Evolutionary conservation across 2,888 invertebrate species (phyloP), one percentile per base, ranked within the genome.

Genomic region (Athrips mouffetella): DNA sequence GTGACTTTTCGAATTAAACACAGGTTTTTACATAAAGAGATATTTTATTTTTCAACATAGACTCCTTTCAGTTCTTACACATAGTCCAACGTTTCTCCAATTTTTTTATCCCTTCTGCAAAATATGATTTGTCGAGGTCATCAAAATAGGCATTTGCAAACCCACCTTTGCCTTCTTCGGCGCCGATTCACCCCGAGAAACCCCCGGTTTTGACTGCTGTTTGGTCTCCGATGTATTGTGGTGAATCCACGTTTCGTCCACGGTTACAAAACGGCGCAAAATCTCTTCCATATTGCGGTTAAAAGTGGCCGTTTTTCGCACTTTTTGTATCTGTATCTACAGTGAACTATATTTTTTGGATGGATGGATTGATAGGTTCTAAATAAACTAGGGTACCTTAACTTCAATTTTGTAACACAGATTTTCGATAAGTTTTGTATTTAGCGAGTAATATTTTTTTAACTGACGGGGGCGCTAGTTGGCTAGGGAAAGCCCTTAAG

Each of bases 241-340:
- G 30, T 51, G 48, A 42, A 56, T 40, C 53, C 52, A 54, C 10
- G 53, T 58, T 49, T 58, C 49, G 39, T 57, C 58, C 52, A 53
- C 52, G 30, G 54, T 57, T 30, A 59, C 48, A 23, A 58, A 56
- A 35, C 52, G 25, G 21, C 49, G 39, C 31, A 54, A 55, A 55
- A 57, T 52, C 16, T 48, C 29, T 6, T 0, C 10, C 27, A n/a
- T 30, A 49, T 50, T 41, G n/a, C 23, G 31, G 10, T 20, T 47
- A 40, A 47, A 49, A 33, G 33, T 10, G 33, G 44, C 47, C 47
- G n/a, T n/a, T n/a, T n/a, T n/a, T n/a, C n/a, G n/a, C n/a, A n/a
- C n/a, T n/a, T n/a, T n/a, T n/a, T n/a, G n/a, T n/a, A n/a, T n/a
- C n/a, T n/a, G n/a, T n/a, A n/a, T n/a, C n/a, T n/a, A n/a, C n/a